Base-by-base conservation (phyloP, 2,113 vertebrate genomes). In the Anolis sagrei region DNA sequence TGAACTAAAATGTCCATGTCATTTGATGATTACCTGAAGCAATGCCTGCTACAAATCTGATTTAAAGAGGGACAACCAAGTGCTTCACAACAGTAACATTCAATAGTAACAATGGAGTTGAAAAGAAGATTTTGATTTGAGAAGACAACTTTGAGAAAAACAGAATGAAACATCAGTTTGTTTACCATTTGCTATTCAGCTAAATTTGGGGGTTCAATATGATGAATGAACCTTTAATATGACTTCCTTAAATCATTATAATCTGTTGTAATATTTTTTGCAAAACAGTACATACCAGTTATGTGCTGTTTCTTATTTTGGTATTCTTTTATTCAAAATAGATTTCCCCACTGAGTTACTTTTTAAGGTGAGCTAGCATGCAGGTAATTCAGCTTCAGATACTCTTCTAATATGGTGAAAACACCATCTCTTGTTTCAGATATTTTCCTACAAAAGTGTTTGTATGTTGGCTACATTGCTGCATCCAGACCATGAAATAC, bases 401-500 rank as follows among this genome's bases (percentile, higher is more conserved):
- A 51, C 27, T 79, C 69, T 51, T 48, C 48, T 0, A 0, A 10
- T 81, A 84, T 58, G 87, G 83, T 76, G 32, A 88, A 25, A 0
- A 0, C 75, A 23, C 58, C 76, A 93, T 86, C 76, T 74, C 32
- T 83, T 94, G 92, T 93, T 94, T 93, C 92, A 90, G 92, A 92
- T 90, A 34, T 0, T 93, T 93, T 94, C 90, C 74, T 77, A 79
- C 78, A 82, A 51, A 78, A 87, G 64, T 93, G 92, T 92, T 95
- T 91, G 93, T 92, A 23, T 76, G 89, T 90, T 94, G 94, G 91
- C 90, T 88, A 93, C 85, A n/a, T 87, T 93, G 89, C 93, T 90
- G 87, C 91, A 90, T 92, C 83, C 75, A 93, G 89, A 80, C 91
- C 88, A 90, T 94, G 93, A 95, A 95, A 95, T 94, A 94, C 90